A percentile compares a stretch with the other conserved stretches of the same genome.
phyloP scores from a whole-genome alignment of 2,888 invertebrate species.

The Globia sparganii region DNA sequence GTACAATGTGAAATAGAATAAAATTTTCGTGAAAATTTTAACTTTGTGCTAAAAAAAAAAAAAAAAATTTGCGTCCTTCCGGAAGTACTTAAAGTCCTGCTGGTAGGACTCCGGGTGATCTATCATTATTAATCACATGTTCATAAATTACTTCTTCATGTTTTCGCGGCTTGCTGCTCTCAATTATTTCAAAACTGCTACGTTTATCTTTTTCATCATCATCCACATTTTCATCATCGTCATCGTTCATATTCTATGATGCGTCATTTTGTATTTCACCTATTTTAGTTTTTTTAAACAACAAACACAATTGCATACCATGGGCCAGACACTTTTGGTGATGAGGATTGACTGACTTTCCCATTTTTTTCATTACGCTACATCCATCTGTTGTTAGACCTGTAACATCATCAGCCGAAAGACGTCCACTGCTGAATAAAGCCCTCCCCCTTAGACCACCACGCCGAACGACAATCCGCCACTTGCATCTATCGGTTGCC shows the following conservation, averaged over 20 bases:
- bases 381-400: background rate
- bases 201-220: background rate
- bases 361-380: constrained; percentile 4
- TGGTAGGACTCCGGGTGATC: too few relatives aligned
- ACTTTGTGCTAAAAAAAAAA: too few relatives aligned
- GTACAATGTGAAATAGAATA: too few relatives aligned
- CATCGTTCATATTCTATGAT: background rate
- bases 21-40: too few relatives aligned
- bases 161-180: too few relatives aligned
- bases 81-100: too few relatives aligned
- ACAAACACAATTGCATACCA: constrained; percentile 1
- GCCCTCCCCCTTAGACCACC: too few relatives aligned
- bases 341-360: background rate
- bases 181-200: background rate
- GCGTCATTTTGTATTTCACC: background rate
- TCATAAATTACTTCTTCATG: background rate
- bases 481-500: too few relatives aligned
- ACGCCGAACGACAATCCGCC: too few relatives aligned
- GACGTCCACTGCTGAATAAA: too few relatives aligned
- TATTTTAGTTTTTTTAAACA: background rate
- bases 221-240: background rate
- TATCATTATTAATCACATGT: too few relatives aligned
- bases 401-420: constrained; percentile 1
- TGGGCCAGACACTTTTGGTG: background rate
- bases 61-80: too few relatives aligned